Percentiles rank a stretch among this genome's conserved stretches.
Evolutionary conservation across 1,140 invertebrate species (phyloP).

Genomic region (Antheraea mylitta): DNA sequence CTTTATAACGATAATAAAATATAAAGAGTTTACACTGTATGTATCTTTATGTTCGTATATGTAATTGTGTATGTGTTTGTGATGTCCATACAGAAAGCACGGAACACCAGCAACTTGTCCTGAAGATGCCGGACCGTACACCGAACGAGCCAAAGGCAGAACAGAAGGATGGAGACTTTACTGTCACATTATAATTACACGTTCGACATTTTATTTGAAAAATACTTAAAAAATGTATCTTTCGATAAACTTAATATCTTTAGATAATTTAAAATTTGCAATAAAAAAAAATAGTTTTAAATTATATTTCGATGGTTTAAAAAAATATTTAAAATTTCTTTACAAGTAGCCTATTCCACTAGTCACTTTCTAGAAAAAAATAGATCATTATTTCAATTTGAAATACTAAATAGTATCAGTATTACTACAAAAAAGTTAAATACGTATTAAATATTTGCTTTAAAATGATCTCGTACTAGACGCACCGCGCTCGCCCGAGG

Average conservation of each 20-base stretch:
- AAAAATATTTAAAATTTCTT: neutral
- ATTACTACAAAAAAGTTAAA: too few species aligned
- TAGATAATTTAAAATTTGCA: neutral
- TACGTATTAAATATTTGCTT: too few species aligned
- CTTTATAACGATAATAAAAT: too few species aligned
- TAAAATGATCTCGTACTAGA: too few species aligned
- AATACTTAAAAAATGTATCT: too few species aligned
- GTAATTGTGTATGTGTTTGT: constrained; percentile 47
- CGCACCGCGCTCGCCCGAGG: too few species aligned
- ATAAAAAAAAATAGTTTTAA: neutral
- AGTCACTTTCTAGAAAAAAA: neutral
- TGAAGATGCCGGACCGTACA: constrained; percentile 59
- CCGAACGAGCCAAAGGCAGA: constrained; percentile 50
- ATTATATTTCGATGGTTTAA: neutral
- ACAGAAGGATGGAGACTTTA: constrained; percentile 66
- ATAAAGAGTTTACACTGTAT: neutral
- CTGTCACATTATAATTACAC: constrained; percentile 55
- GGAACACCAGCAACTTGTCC: constrained; percentile 48
- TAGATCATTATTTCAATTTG: neutral
- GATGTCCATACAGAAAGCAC: constrained; percentile 63
- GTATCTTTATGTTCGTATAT: neutral
- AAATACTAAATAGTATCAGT: too few species aligned
- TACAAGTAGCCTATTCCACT: neutral
- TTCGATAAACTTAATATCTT: neutral
- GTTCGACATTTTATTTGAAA: neutral